Evolutionary conservation across 2,797 vertebrate species (phyloP), one percentile per base, ranked within the genome.

Genomic region (Chiroxiphia lanceolata): DNA sequence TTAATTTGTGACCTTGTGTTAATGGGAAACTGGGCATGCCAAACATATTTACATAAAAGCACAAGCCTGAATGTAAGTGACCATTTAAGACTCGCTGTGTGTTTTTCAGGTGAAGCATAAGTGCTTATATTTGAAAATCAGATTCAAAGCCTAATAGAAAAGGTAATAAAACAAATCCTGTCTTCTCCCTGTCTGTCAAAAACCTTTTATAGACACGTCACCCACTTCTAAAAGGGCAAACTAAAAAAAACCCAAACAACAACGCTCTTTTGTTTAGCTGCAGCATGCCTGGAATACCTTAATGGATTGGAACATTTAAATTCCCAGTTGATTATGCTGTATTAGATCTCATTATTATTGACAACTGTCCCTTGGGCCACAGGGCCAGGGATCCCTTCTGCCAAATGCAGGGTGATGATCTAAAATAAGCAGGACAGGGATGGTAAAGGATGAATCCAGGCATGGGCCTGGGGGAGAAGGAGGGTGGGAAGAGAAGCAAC

Each of bases 1-100:
- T 67, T 85, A 59, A 93, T 80, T 91, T 90, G 79, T 86, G 87
- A 92, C 85, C 94, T 84, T 78, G 76, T 56, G 59, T 61, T 91
- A 95, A 89, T 93, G 86, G 90, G 59, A 76, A 88, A 75, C 9
- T 18, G 42, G 89, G 78, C 74, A 79, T 0, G 6, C 19, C 33
- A 80, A 69, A 50, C 21, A 8, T 50, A 87, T 77, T 83, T 81
- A 50, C 74, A 87, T 72, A 74, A 77, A 79, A 90, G 80, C 15
- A 0, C 57, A 79, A 51, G 71, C 67, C 57, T 56, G 64, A 42
- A 33, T 40, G 11, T 40, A 65, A 75, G 80, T 21, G 72, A n/a
- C 63, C 83, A 87, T 44, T 90, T 79, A 77, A 89, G 64, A 23
- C 47, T 21, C 60, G 34, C 82, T 67, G 65, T 11, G 4, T 31